Evolutionary conservation across 2,888 invertebrate species (phyloP).

Genomic region (Hydrotaea diabolus): DNA sequence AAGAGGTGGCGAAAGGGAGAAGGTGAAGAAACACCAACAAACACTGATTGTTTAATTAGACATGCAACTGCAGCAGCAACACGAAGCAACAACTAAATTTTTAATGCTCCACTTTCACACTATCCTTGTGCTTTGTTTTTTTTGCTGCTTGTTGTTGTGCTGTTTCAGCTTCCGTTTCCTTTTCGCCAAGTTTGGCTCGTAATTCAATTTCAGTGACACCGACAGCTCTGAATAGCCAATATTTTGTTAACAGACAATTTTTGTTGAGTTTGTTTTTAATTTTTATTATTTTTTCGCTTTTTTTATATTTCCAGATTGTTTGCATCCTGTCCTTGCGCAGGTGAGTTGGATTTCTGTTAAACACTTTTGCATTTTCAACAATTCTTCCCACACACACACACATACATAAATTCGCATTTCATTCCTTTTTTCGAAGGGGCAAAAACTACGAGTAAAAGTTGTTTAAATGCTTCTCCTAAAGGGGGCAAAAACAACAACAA

Average conservation of each 20-base stretch:
- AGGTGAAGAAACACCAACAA: too few relatives aligned
- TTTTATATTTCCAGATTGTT: constrained; percentile 27
- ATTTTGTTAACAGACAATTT: constrained; percentile 32
- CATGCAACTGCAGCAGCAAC: constrained; percentile 8
- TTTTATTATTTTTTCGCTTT: constrained; percentile 2
- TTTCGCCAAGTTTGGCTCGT: constrained; percentile 43
- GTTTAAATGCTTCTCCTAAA: constrained; percentile 51
- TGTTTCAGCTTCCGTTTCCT: not conserved
- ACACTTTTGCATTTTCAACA: constrained; percentile 48
- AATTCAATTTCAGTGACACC: constrained; percentile 67
- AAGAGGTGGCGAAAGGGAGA: too few relatives aligned
- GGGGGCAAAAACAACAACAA: not conserved
- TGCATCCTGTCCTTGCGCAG: constrained; percentile 51
- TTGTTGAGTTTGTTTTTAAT: not conserved
- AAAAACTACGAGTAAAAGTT: constrained; percentile 42
- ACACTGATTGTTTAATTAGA: constrained; percentile 58
- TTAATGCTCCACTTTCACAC: constrained; percentile 27
- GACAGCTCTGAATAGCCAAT: constrained; percentile 60
- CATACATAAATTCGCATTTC: constrained; percentile 24
- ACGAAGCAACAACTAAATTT: constrained; percentile 37
- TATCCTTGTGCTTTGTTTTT: not conserved
- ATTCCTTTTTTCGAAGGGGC: not conserved
- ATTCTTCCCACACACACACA: not conserved
- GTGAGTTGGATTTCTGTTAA: constrained; percentile 60
- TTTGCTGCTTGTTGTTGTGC: not conserved